These are phyloP conservation scores for Tipula helvola DNA, from an alignment of 2,888 invertebrate genomes.

Conservation along the genomic window DNA sequence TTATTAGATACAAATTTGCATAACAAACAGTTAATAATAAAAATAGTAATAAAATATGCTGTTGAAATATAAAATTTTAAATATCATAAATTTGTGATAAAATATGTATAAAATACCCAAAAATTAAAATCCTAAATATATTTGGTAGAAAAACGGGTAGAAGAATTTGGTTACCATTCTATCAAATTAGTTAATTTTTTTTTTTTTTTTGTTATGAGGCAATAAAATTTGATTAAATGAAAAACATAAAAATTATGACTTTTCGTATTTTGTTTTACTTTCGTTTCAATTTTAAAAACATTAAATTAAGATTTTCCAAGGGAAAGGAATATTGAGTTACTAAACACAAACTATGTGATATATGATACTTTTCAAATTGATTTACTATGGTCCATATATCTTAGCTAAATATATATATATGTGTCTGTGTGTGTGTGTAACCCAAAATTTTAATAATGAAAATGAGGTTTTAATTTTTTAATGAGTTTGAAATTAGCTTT, in stretches of 20 bases:
- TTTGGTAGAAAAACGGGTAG: background rate
- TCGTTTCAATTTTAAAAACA: background rate
- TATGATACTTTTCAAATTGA: background rate
- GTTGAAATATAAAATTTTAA: background rate
- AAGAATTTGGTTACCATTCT: background rate
- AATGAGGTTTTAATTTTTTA: background rate
- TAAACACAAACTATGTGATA: background rate
- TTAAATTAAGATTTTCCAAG: background rate
- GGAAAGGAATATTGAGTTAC: background rate
- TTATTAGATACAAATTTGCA: background rate
- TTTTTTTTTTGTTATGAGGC: background rate
- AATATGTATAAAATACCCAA: background rate
- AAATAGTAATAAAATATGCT: background rate
- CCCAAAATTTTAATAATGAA: background rate
- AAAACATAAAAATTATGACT: background rate
- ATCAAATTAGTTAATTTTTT: background rate
- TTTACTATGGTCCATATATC: background rate
- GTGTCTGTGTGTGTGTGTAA: too few species aligned
- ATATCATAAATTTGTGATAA: background rate
- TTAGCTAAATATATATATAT: background rate
- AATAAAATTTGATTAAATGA: background rate
- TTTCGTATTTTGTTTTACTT: background rate
- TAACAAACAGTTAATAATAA: background rate
- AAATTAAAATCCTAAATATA: background rate
- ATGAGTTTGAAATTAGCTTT: background rate